phyloP scores from a whole-genome alignment of 2,888 invertebrate species.

The Electrophaes corylata region DNA sequence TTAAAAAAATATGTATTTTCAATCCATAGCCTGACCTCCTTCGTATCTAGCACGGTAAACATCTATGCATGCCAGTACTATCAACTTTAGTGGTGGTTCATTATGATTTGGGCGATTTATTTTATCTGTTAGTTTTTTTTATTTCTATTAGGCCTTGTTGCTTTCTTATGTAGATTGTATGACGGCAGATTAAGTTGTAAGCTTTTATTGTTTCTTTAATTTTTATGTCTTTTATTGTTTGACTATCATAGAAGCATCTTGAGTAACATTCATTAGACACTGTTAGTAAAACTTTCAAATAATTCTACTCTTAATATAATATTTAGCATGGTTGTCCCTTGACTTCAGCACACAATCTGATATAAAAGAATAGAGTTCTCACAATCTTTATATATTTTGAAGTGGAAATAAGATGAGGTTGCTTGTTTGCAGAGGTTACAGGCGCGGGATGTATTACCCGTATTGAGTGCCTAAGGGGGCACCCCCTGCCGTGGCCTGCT shows the following conservation, averaged over 20 bases:
- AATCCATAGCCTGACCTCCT: constrained; percentile 60
- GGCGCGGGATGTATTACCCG: constrained; percentile 88
- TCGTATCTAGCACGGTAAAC: constrained; percentile 35
- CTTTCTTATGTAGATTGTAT: constrained; percentile 28
- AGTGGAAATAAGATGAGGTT: constrained; percentile 33
- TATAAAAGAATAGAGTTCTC: background rate
- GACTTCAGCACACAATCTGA: constrained; percentile 18
- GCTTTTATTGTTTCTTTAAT: constrained; percentile 19
- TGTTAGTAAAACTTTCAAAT: constrained; percentile 8
- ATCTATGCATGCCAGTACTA: constrained; percentile 35
- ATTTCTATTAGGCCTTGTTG: constrained; percentile 32
- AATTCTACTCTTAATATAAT: background rate
- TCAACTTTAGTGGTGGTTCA: constrained; percentile 29
- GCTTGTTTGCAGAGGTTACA: constrained; percentile 87
- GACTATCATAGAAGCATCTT: constrained; percentile 30
- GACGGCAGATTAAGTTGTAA: constrained; percentile 23
- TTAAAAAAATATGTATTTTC: constrained; percentile 70
- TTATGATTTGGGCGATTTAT: constrained; percentile 26
- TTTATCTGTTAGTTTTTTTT: constrained; percentile 22
- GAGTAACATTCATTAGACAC: constrained; percentile 20
- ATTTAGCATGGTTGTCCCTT: constrained; percentile 25
- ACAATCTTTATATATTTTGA: constrained; percentile 5
- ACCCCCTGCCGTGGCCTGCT: constrained; percentile 45
- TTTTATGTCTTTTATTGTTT: constrained; percentile 17
- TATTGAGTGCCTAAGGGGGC: constrained; percentile 83